Percentiles rank a stretch among this genome's conserved stretches.
Conservation (phyloP, 1,140 invertebrate species). For the Chironomus striatipennis region DNA sequence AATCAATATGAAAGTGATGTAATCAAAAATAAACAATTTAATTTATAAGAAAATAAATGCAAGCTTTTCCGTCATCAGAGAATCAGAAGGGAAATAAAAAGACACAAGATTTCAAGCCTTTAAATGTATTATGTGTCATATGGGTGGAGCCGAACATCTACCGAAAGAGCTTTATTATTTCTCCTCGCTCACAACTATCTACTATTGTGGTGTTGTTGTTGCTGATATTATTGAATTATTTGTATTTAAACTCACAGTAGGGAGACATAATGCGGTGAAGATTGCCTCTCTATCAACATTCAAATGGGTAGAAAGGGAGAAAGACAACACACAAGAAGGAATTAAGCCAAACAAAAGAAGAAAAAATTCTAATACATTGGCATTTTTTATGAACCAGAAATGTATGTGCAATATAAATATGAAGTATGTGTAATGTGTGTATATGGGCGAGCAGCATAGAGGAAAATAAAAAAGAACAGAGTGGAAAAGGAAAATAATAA, state of each 20-base stretch:
- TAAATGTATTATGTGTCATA: not conserved
- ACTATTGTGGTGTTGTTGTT: not conserved
- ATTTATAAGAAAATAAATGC: not conserved
- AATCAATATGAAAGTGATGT: not conserved
- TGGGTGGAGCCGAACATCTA: not conserved
- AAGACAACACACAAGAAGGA: not conserved
- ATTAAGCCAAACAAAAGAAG: no score
- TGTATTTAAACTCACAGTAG: not conserved
- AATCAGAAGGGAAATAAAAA: not conserved
- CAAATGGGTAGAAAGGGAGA: not conserved
- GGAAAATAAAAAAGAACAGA: not conserved
- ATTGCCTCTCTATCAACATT: no score
- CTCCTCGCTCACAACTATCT: not conserved
- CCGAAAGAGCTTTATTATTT: not conserved
- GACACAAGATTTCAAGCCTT: not conserved
- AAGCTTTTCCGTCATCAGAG: not conserved
- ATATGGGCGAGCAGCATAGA: not conserved
- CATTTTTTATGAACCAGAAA: no score
- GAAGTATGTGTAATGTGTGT: not conserved
- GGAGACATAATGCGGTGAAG: not conserved
- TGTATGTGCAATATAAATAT: no score
- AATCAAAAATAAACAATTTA: not conserved
- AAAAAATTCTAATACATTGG: no score
- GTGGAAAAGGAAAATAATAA: constrained; percentile 16
- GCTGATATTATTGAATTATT: not conserved